Evolutionary conservation across 2,797 vertebrate genomes (phyloP).

Genomic region (Anas flavirostris): DNA sequence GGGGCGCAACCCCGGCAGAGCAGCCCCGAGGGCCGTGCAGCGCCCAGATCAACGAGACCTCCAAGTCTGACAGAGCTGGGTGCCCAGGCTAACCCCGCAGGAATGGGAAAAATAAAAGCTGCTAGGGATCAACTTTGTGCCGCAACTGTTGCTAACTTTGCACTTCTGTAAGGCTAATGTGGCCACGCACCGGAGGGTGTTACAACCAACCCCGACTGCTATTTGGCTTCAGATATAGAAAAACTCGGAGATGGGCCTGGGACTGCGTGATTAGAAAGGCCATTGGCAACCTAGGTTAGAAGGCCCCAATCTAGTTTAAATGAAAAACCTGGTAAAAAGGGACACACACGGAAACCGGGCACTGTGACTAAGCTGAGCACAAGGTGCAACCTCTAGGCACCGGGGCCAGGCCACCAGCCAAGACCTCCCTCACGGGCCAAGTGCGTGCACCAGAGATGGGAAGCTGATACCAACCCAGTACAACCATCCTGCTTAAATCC

Average conservation of each 20-base stretch:
- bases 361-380: neutral
- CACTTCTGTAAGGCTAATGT: neutral
- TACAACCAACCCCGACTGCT: neutral
- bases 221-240: neutral
- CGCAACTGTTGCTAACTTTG: neutral
- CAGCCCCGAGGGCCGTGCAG: rapidly evolving
- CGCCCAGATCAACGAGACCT: neutral
- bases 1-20: neutral
- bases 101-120: neutral
- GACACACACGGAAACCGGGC: rapidly evolving
- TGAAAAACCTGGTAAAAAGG: rapidly evolving
- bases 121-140: neutral
- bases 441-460: neutral
- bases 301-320: neutral
- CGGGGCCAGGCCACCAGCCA: neutral
- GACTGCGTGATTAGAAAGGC: rapidly evolving
- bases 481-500: neutral
- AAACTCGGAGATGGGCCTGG: neutral
- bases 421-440: rapidly evolving
- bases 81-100: rapidly evolving
- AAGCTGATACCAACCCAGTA: neutral
- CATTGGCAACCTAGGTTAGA: neutral
- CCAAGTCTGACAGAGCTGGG: rapidly evolving
- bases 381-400: neutral
- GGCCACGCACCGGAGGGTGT: neutral